Conservation (phyloP, 92 coral and sea anemone genomes). For the Epizoanthus ramosus region DNA sequence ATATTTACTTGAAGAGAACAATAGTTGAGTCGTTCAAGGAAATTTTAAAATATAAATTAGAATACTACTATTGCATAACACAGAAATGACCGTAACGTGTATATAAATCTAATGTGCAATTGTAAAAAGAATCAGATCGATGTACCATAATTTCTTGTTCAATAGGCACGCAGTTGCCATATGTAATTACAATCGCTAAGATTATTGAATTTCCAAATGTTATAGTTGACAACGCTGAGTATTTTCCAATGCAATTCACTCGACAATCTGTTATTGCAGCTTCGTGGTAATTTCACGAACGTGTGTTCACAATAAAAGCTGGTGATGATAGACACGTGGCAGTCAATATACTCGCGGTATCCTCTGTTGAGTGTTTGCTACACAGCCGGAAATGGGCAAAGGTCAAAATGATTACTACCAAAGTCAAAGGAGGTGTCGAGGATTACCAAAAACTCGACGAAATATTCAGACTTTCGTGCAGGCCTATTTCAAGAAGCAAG, state of each 20-base stretch:
- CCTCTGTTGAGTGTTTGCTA: conserved; percentile 19
- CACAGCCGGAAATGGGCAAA: conserved; percentile 41
- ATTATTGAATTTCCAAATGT: conserved; percentile 36
- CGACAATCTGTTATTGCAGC: conserved; percentile 47
- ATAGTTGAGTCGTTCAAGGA: background rate
- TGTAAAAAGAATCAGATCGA: conserved; percentile 19
- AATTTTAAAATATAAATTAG: conserved; percentile 8
- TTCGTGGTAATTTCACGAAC: conserved; percentile 22
- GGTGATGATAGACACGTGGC: conserved; percentile 18
- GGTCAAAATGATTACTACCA: conserved; percentile 32
- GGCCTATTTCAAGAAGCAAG: background rate
- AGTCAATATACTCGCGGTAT: background rate
- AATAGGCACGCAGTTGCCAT: background rate
- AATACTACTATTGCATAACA: background rate
- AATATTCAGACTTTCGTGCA: background rate
- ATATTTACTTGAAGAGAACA: conserved; percentile 38
- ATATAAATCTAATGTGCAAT: conserved; percentile 5
- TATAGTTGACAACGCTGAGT: conserved; percentile 26
- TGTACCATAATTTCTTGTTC: background rate
- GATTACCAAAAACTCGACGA: background rate
- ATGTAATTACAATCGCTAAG: conserved; percentile 26
- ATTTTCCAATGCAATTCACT: conserved; percentile 24
- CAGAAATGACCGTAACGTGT: conserved; percentile 1
- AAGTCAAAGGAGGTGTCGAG: background rate
- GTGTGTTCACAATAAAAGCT: conserved; percentile 23